These are phyloP conservation scores for Dioctria linearis DNA, from an alignment of 2,888 invertebrate genomes.

Conservation along the genomic window DNA sequence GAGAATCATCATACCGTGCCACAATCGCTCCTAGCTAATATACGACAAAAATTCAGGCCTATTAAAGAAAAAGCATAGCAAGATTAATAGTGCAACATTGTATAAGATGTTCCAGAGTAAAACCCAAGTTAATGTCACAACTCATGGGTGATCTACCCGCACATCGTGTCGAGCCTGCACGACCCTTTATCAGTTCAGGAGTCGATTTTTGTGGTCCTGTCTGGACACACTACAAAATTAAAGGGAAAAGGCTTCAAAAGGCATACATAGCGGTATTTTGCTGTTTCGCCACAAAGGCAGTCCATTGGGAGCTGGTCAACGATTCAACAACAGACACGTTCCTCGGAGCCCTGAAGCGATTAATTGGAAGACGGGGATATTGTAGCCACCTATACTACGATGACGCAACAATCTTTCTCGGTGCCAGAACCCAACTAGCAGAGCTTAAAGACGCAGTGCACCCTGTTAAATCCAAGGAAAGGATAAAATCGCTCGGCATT, in stretches of 20 bases:
- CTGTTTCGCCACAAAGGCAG: conserved; percentile 56
- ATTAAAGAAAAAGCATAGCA: conserved; percentile 56
- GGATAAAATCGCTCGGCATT: neutral
- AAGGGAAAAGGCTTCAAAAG: conserved; percentile 51
- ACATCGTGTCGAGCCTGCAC: conserved; percentile 52
- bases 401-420: conserved; percentile 47
- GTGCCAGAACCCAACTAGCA: conserved; percentile 23
- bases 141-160: conserved; percentile 62
- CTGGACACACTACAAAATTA: conserved; percentile 36
- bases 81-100: conserved; percentile 58
- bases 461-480: neutral
- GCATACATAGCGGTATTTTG: conserved; percentile 56
- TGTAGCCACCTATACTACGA: conserved; percentile 33
- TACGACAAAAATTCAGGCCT: conserved; percentile 60
- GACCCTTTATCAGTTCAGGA: conserved; percentile 54
- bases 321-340: conserved; percentile 47
- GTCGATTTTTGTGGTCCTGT: conserved; percentile 56
- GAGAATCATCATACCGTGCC: neutral
- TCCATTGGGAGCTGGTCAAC: conserved; percentile 55
- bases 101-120: conserved; percentile 56
- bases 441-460: conserved; percentile 1
- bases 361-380: conserved; percentile 49
- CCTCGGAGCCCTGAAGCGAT: conserved; percentile 55
- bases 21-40: conserved; percentile 47
- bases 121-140: conserved; percentile 55